phyloP scores from a whole-genome alignment of 2,113 vertebrate species.

The Sinocyclocheilus rhinocerous region DNA sequence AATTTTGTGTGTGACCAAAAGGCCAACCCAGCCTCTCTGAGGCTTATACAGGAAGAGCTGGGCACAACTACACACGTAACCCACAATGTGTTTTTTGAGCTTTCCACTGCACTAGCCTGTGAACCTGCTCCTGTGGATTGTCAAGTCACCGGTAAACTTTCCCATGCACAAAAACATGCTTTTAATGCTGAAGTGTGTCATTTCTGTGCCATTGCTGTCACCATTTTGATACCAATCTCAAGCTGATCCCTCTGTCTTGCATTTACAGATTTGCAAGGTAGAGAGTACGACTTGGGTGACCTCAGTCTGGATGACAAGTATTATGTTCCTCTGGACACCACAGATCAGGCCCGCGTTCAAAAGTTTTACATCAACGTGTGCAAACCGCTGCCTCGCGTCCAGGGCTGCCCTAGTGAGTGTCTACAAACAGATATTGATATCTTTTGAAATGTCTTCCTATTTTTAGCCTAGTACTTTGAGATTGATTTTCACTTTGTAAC shows the following conservation, averaged over 20 bases:
- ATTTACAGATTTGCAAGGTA: conserved; percentile 83
- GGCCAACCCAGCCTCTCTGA: conserved; percentile 72
- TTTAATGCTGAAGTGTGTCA: not conserved
- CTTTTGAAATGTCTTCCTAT: not conserved
- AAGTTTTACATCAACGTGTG: conserved; percentile 92
- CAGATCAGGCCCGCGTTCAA: conserved; percentile 67
- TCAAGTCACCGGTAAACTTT: conserved; percentile 79
- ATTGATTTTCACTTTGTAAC: not conserved
- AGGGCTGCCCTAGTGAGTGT: conserved; percentile 80
- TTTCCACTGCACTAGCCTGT: conserved; percentile 88
- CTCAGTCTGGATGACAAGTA: conserved; percentile 78
- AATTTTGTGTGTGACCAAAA: conserved; percentile 86
- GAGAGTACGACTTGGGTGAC: conserved; percentile 90
- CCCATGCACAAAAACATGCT: not conserved
- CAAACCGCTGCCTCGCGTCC: conserved; percentile 80
- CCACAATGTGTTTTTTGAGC: conserved; percentile 85
- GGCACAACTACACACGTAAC: conserved; percentile 64
- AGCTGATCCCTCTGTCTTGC: not conserved
- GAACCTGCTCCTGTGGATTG: conserved; percentile 87
- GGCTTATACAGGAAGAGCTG: conserved; percentile 81
- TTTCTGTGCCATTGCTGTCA: not conserved
- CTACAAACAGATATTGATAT: not conserved
- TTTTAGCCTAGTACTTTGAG: not conserved
- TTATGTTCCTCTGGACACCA: conserved; percentile 85
- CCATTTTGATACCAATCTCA: not conserved